These are phyloP conservation scores for Tachycineta bicolor DNA, from an alignment of 2,113 vertebrate genomes.

Conservation along the genomic window DNA sequence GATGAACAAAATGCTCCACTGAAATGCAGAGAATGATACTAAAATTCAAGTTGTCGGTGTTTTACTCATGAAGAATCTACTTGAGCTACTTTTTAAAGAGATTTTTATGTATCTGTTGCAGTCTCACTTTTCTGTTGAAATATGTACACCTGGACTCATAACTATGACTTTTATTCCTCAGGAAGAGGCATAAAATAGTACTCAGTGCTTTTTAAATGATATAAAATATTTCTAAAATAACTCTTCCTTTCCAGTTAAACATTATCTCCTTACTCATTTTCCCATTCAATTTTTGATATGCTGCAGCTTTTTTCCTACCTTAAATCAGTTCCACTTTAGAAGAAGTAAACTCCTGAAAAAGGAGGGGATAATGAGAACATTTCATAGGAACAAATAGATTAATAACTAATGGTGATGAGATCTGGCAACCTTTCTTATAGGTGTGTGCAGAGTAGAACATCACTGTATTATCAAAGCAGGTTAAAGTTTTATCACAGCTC, in stretches of 20 bases:
- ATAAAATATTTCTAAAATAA: slow-evolving; percentile 46
- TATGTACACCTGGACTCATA: slow-evolving; percentile 9
- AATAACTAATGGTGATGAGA: slow-evolving; percentile 1
- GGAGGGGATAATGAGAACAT: background rate
- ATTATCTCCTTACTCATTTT: background rate
- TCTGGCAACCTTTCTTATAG: slow-evolving; percentile 25
- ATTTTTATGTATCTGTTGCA: slow-evolving; percentile 8
- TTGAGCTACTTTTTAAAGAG: background rate
- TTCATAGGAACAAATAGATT: slow-evolving; percentile 39
- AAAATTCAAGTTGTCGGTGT: background rate
- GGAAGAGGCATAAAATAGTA: slow-evolving; percentile 44
- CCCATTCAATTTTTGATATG: background rate
- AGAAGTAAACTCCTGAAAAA: slow-evolving; percentile 26
- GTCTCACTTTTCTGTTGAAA: slow-evolving; percentile 29
- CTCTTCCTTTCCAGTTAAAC: slow-evolving; percentile 7
- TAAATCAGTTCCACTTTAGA: slow-evolving; percentile 21
- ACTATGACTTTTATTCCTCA: slow-evolving; percentile 19
- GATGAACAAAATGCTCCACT: background rate
- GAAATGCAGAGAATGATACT: background rate
- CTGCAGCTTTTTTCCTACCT: background rate
- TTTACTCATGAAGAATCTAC: background rate
- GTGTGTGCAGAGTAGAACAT: background rate
- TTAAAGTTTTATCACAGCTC: slow-evolving; percentile 22
- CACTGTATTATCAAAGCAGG: slow-evolving; percentile 2
- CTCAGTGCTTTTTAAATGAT: slow-evolving; percentile 40